Evolutionary conservation across 1,140 invertebrate species (phyloP).

Genomic region (Pogonomyrmex californicus): DNA sequence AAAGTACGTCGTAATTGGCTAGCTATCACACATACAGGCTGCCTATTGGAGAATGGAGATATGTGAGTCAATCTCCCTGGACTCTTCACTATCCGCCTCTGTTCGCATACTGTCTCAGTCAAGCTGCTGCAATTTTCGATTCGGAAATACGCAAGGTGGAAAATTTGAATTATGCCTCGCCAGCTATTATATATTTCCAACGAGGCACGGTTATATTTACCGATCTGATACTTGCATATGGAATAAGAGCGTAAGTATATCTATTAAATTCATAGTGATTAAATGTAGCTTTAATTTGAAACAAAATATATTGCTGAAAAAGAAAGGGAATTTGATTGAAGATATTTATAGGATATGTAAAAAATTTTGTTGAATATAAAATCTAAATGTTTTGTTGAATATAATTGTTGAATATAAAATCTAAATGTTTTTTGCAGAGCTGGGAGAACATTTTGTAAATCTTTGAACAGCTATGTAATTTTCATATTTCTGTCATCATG

Average conservation of each 20-base stretch:
- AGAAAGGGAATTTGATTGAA: not conserved
- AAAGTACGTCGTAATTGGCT: conserved; percentile 99
- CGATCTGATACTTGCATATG: conserved; percentile 95
- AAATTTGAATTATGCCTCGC: conserved; percentile 95
- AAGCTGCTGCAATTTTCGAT: conserved; percentile 94
- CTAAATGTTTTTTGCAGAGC: conserved; percentile 73
- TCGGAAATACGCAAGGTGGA: conserved; percentile 94
- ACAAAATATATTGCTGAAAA: not conserved
- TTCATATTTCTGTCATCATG: conserved; percentile 88
- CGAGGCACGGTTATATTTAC: conserved; percentile 95
- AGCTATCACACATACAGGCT: conserved; percentile 96
- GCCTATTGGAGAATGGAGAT: conserved; percentile 94
- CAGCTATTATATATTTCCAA: conserved; percentile 95
- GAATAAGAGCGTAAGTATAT: conserved; percentile 90
- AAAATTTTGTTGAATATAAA: not conserved
- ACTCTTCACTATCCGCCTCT: conserved; percentile 99
- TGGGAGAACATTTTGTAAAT: conserved; percentile 77
- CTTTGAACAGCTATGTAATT: conserved; percentile 70
- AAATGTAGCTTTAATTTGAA: not conserved
- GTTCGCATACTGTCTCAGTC: conserved; percentile 96
- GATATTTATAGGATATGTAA: not conserved
- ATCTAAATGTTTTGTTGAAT: too few species aligned
- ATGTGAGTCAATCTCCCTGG: conserved; percentile 98
- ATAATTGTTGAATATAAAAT: too few species aligned
- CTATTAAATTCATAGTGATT: not conserved